phyloP scores from a whole-genome alignment of 2,888 invertebrate genomes.

The Heliconius charithonia region DNA sequence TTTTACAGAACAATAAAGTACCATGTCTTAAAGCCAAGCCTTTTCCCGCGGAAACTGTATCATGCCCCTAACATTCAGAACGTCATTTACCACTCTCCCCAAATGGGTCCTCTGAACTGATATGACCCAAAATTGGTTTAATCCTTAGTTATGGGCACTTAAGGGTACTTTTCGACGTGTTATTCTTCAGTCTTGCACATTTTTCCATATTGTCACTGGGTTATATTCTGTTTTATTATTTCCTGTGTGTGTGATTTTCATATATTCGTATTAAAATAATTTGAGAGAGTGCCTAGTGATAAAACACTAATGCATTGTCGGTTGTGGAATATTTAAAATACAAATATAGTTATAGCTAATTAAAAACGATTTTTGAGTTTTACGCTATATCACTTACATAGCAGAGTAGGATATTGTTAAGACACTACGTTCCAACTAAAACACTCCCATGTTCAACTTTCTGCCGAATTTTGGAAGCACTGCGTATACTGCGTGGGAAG shows the following conservation, averaged over 20 bases:
- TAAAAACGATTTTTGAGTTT: too few species aligned
- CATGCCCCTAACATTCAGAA: conserved; percentile 40
- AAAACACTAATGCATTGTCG: too few species aligned
- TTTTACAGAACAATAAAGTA: conserved; percentile 2
- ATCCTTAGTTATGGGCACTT: conserved; percentile 48
- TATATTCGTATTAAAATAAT: neutral
- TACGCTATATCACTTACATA: too few species aligned
- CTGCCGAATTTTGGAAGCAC: too few species aligned
- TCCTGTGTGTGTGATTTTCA: neutral
- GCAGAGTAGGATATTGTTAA: too few species aligned
- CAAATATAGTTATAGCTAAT: too few species aligned
- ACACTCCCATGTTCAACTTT: too few species aligned
- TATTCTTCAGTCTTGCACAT: conserved; percentile 4
- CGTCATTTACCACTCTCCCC: conserved; percentile 47
- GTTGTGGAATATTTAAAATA: too few species aligned
- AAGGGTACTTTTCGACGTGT: conserved; percentile 44
- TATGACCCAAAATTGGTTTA: conserved; percentile 48
- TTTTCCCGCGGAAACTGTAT: neutral
- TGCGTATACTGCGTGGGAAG: too few species aligned
- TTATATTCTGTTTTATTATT: neutral
- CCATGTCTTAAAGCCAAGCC: neutral
- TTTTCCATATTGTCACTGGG: neutral
- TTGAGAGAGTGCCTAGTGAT: neutral
- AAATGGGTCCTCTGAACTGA: conserved; percentile 46
- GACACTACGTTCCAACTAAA: too few species aligned